Base-by-base conservation (phyloP, 2,888 invertebrate species). In the Ceraclea dissimilis region DNA sequence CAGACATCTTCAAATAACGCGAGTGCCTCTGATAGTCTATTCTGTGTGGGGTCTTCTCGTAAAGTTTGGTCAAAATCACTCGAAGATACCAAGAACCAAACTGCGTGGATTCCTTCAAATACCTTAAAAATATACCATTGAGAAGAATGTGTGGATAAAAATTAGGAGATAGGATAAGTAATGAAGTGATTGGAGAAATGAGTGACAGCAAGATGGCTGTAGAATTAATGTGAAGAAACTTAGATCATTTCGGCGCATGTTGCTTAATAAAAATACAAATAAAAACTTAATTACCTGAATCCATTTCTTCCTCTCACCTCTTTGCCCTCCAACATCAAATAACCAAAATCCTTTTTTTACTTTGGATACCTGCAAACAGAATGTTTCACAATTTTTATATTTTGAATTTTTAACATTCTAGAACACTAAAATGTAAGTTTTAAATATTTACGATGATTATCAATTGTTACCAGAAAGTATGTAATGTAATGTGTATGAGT, bases 261-360 rank as follows among this genome's bases (percentile, higher is more conserved):
- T n/a, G n/a, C n/a, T n/a, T n/a, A n/a, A n/a, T n/a, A n/a, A n/a
- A n/a, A n/a, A n/a, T n/a, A n/a, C n/a, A n/a, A n/a, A n/a, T n/a
- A n/a, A n/a, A n/a, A n/a, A n/a, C n/a, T n/a, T n/a, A n/a, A n/a
- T 60, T 66, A 80, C 82, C 71, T 85, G 85, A 63, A 91, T 89
- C 91, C 91, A 91, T 69, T 90, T 90, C 64, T 85, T 85, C 56
- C 90, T 74, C 66, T 90, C 87, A 11, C 89, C 90, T 56, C 87
- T 73, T 68, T 91, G 91, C 0, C 91, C 91, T 0, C 91, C 91
- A 0, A 91, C 91, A 67, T 91, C 91, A 64, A 84, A 90, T 83
- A 91, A 88, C 78, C 85, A 85, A 67, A 89, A 88, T 1, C 85
- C 85, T 0, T 86, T 86, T 74, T 84, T 80, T 47, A 81, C 80